These are phyloP conservation scores for Condylura cristata DNA, from an alignment of 2,113 vertebrate species.

Conservation along the genomic window DNA sequence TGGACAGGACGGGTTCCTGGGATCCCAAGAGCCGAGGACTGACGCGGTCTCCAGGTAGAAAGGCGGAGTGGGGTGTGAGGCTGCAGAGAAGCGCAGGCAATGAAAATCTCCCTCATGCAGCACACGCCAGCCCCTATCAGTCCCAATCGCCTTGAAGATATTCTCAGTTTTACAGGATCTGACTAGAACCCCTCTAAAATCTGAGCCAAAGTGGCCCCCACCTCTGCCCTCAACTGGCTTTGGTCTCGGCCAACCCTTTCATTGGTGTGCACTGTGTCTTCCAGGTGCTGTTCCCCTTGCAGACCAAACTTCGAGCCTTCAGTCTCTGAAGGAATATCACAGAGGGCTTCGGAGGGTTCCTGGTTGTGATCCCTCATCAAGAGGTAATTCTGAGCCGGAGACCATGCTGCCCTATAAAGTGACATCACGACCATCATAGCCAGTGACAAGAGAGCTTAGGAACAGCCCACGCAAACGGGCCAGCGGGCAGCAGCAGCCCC, in stretches of 20 bases:
- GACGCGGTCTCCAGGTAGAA: not conserved
- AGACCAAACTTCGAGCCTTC: not conserved
- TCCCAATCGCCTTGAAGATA: not conserved
- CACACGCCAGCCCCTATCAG: not conserved
- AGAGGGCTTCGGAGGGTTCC: not conserved
- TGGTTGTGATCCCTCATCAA: not conserved
- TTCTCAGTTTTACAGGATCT: not conserved
- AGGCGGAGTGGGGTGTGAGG: not conserved
- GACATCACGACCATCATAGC: fast-evolving
- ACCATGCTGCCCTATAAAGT: not conserved
- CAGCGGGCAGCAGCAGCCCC: fast-evolving
- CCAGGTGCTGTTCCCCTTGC: not conserved
- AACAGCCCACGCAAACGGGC: fast-evolving
- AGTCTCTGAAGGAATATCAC: not conserved
- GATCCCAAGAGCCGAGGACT: not conserved
- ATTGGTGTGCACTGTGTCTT: not conserved
- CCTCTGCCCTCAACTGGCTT: not conserved
- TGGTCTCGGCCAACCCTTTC: not conserved
- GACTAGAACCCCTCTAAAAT: not conserved
- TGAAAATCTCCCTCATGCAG: not conserved
- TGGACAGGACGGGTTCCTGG: not conserved
- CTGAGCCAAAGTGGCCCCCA: not conserved
- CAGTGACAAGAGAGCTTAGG: not conserved
- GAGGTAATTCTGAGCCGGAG: not conserved
- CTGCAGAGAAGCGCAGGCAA: not conserved